Percentiles rank a stretch among this genome's conserved stretches.
phyloP scores from a whole-genome alignment of 2,113 vertebrate species.

The Myotis brandtii region DNA sequence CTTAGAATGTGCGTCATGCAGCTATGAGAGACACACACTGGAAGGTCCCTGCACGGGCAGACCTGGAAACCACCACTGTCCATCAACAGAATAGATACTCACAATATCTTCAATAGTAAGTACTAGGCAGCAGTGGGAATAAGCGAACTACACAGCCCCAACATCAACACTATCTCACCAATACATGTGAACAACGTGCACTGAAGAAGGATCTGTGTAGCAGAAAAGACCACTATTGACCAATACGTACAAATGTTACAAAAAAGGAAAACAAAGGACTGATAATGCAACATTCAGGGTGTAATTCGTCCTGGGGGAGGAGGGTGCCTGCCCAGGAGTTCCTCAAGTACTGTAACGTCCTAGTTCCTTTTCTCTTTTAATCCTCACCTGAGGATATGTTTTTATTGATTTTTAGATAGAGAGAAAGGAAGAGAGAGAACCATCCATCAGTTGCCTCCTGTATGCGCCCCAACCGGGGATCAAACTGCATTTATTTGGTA shows the following conservation, averaged over 20 bases:
- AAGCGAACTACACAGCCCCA: not conserved
- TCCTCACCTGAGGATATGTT: not conserved
- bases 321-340: not conserved
- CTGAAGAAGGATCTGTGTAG: not conserved
- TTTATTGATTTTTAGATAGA: not conserved
- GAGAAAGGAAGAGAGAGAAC: not conserved
- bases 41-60: not conserved
- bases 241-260: not conserved
- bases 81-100: accelerated
- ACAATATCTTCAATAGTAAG: not conserved
- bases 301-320: not conserved
- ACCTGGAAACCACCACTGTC: not conserved
- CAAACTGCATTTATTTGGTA: not conserved
- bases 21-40: not conserved
- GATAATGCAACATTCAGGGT: not conserved
- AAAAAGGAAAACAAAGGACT: not conserved
- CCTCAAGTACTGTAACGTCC: not conserved
- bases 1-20: accelerated
- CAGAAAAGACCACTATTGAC: not conserved
- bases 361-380: not conserved
- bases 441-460: not conserved
- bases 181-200: not conserved
- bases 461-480: not conserved
- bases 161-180: not conserved
- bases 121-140: not conserved